Conservation (phyloP, 2,797 vertebrate genomes). For the Denticeps clupeoides region DNA sequence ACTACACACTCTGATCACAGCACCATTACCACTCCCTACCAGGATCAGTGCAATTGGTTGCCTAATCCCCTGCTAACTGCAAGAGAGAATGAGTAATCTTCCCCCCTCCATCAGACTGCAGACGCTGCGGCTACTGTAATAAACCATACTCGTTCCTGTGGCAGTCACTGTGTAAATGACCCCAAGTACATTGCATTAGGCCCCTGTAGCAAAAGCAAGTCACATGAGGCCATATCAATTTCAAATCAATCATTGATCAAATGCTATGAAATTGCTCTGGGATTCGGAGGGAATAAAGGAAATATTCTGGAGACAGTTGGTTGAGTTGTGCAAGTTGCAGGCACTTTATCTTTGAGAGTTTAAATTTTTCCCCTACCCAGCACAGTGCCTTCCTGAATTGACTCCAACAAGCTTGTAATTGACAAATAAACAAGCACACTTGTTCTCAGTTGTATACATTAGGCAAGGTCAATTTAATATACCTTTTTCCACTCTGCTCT, state of each 20-base stretch:
- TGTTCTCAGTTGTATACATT: slow-evolving; percentile 4
- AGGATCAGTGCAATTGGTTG: no score
- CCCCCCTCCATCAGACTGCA: no score
- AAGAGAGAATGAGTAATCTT: background rate
- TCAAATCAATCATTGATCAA: slow-evolving; percentile 13
- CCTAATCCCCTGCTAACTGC: background rate
- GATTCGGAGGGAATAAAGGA: slow-evolving; percentile 4
- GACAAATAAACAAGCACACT: slow-evolving; percentile 12
- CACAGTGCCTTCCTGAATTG: slow-evolving; percentile 4
- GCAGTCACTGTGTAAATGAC: background rate
- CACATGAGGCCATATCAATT: slow-evolving; percentile 2
- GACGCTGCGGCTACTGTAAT: no score
- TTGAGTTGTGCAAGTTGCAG: background rate
- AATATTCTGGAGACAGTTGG: background rate
- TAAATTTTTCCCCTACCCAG: slow-evolving; percentile 2
- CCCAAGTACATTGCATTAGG: slow-evolving; percentile 2
- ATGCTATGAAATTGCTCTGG: slow-evolving; percentile 13
- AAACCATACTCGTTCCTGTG: no score
- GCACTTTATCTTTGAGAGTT: background rate
- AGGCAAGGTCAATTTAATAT: slow-evolving; percentile 13
- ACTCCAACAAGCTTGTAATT: slow-evolving; percentile 17
- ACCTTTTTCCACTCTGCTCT: background rate
- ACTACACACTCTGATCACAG: no score
- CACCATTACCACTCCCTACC: no score
- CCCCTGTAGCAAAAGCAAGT: background rate